Evolutionary conservation across 2,797 vertebrate genomes (phyloP).

Genomic region (Squalus acanthias): DNA sequence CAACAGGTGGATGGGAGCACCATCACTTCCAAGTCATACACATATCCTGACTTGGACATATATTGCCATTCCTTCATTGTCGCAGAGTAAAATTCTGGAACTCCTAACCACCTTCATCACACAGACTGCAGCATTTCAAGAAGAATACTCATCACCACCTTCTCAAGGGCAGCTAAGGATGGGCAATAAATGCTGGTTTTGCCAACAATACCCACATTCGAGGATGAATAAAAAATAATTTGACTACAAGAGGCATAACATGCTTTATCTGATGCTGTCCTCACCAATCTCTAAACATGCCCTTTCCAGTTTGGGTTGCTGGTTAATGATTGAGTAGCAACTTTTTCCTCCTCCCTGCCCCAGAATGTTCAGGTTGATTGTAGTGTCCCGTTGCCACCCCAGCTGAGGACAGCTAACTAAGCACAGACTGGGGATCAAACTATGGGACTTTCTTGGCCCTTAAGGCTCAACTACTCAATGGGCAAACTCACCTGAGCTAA

Average conservation of each 20-base stretch:
- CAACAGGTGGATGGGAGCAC: neutral
- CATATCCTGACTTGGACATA: neutral
- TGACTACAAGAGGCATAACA: neutral
- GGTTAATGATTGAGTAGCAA: neutral
- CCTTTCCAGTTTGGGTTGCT: neutral
- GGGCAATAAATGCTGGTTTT: neutral
- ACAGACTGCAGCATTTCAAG: neutral
- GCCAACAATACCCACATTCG: neutral
- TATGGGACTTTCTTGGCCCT: neutral
- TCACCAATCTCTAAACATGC: neutral
- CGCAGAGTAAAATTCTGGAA: neutral
- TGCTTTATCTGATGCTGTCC: neutral
- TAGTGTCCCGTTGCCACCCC: neutral
- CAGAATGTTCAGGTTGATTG: neutral
- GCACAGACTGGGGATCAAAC: neutral
- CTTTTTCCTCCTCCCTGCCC: neutral
- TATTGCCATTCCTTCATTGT: neutral
- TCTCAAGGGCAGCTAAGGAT: neutral
- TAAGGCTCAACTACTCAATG: neutral
- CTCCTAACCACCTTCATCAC: neutral
- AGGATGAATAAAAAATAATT: neutral
- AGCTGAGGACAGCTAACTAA: neutral
- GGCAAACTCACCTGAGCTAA: neutral
- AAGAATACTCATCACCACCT: neutral
- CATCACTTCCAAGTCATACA: neutral